Percentiles rank a stretch among this genome's conserved stretches.
phyloP scores from a whole-genome alignment of 2,888 invertebrate species.

The Dorcus parallelipipedus region DNA sequence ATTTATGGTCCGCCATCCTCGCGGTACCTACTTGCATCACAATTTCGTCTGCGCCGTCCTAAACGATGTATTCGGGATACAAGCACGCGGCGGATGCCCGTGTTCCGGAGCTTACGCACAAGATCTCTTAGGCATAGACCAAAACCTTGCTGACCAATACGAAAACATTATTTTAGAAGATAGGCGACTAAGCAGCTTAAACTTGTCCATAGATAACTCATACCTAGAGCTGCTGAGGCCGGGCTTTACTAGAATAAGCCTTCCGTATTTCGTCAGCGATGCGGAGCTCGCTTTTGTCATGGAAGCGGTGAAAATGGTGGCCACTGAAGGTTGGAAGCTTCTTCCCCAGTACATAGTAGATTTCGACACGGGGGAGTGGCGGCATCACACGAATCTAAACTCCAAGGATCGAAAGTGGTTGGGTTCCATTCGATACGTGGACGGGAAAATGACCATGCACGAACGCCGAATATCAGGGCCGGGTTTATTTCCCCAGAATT shows the following conservation, averaged over 20 bases:
- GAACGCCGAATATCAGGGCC: slow-evolving; percentile 70
- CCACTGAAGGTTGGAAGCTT: slow-evolving; percentile 85
- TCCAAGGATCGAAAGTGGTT: slow-evolving; percentile 82
- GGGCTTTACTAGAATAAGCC: slow-evolving; percentile 79
- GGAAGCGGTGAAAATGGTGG: slow-evolving; percentile 82
- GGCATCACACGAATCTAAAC: slow-evolving; percentile 74
- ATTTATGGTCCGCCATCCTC: slow-evolving; percentile 77
- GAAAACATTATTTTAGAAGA: slow-evolving; percentile 67
- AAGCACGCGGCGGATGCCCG: slow-evolving; percentile 74
- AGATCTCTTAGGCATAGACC: slow-evolving; percentile 79
- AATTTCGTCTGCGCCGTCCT: slow-evolving; percentile 83
- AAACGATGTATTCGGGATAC: slow-evolving; percentile 90
- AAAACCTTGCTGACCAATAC: slow-evolving; percentile 69
- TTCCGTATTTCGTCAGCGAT: slow-evolving; percentile 82
- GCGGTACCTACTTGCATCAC: slow-evolving; percentile 82
- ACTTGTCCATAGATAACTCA: slow-evolving; percentile 48
- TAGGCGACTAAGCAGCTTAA: slow-evolving; percentile 51
- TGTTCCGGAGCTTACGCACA: slow-evolving; percentile 84
- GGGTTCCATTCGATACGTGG: slow-evolving; percentile 62
- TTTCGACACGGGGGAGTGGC: slow-evolving; percentile 86
- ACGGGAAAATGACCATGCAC: slow-evolving; percentile 71
- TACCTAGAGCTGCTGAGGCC: slow-evolving; percentile 73
- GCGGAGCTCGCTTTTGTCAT: slow-evolving; percentile 76
- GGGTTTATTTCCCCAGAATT: slow-evolving; percentile 69
- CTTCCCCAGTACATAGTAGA: slow-evolving; percentile 85